phyloP scores from a whole-genome alignment of 2,113 vertebrate genomes.

The Romanogobio albipinnatus region DNA sequence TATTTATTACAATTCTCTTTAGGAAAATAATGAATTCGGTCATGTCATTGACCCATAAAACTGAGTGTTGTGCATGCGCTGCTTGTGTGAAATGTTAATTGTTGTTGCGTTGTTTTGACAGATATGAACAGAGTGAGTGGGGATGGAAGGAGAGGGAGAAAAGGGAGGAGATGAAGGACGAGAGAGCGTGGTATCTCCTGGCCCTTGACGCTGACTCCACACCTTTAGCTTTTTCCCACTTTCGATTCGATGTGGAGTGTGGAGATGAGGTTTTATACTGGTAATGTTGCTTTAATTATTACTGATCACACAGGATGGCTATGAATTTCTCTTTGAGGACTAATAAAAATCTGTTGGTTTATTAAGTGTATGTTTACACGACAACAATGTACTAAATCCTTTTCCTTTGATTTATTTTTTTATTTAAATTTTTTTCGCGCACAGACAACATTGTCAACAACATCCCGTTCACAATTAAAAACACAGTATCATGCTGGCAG shows the following conservation, averaged over 20 bases:
- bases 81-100: too few species aligned
- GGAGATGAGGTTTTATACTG: constrained; percentile 94
- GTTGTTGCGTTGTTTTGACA: constrained; percentile 56
- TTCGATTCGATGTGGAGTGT: constrained; percentile 91
- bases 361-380: not conserved
- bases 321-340: too few species aligned
- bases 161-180: constrained; percentile 89
- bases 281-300: constrained; percentile 65
- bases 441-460: too few species aligned
- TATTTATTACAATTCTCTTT: too few species aligned
- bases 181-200: constrained; percentile 90
- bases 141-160: constrained; percentile 95
- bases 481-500: too few species aligned
- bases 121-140: constrained; percentile 93
- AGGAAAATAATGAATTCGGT: too few species aligned
- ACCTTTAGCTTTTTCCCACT: constrained; percentile 90
- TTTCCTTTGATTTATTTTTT: too few species aligned
- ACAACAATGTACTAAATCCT: too few species aligned
- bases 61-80: too few species aligned
- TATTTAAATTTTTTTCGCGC: too few species aligned
- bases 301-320: not conserved
- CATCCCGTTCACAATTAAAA: too few species aligned
- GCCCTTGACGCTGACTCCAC: constrained; percentile 79
- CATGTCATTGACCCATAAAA: too few species aligned
- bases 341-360: not conserved